phyloP scores from a whole-genome alignment of 2,888 invertebrate genomes.

The Stratiomys singularior region DNA sequence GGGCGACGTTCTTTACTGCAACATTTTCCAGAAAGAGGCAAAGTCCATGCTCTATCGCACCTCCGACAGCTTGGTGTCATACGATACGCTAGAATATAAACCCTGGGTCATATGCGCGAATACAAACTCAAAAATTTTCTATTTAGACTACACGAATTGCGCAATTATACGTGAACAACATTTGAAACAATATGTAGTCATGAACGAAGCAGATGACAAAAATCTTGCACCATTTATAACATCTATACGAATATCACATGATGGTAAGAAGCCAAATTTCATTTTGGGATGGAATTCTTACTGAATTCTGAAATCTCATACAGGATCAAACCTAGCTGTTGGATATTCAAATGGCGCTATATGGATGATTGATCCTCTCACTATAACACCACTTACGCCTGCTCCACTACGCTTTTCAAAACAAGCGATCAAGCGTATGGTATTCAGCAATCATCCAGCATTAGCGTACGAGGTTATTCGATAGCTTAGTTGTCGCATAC shows the following conservation, averaged over 20 bases:
- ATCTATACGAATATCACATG: constrained; percentile 9
- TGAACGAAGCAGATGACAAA: background rate
- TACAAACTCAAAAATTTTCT: constrained; percentile 14
- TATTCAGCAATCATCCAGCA: constrained; percentile 69
- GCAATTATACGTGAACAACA: constrained; percentile 4
- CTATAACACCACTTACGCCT: constrained; percentile 66
- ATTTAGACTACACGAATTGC: constrained; percentile 36
- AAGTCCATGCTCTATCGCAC: constrained; percentile 65
- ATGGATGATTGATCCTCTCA: constrained; percentile 71
- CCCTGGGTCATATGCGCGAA: constrained; percentile 57
- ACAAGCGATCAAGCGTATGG: constrained; percentile 67
- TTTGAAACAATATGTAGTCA: background rate
- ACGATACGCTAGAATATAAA: constrained; percentile 69
- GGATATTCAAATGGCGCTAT: constrained; percentile 71
- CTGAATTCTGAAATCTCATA: background rate
- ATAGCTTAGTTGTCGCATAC: background rate
- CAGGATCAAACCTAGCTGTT: constrained; percentile 70
- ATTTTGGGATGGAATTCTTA: background rate
- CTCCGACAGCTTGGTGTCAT: constrained; percentile 63
- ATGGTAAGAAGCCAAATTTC: constrained; percentile 33
- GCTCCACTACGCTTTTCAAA: constrained; percentile 67
- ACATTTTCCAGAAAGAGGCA: constrained; percentile 67
- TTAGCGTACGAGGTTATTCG: constrained; percentile 69
- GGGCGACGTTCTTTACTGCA: constrained; percentile 67
- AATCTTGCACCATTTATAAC: background rate